Percentiles rank a stretch among this genome's conserved stretches.
Conservation (phyloP, 2,888 invertebrate genomes). For the Drosophila tripunctata region DNA sequence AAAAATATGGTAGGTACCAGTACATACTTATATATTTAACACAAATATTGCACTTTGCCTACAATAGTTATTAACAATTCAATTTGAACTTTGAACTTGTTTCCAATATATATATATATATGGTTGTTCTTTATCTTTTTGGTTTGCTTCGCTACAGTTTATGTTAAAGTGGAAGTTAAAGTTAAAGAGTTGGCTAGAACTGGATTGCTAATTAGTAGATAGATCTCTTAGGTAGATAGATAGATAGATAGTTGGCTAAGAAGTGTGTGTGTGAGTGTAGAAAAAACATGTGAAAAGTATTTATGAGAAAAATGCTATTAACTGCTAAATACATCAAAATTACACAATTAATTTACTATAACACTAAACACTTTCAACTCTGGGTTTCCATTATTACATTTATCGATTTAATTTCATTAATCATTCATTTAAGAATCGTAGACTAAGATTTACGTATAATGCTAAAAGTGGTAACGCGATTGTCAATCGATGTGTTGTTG, state of each 20-base stretch:
- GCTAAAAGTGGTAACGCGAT: constrained; percentile 66
- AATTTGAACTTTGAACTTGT: constrained; percentile 76
- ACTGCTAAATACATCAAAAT: constrained; percentile 58
- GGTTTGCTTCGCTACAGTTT: constrained; percentile 15
- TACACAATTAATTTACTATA: constrained; percentile 33
- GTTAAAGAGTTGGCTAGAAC: constrained; percentile 20
- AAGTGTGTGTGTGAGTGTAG: constrained; percentile 1
- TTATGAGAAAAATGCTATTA: constrained; percentile 65
- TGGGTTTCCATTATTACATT: background rate
- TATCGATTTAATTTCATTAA: background rate
- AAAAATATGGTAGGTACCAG: constrained; percentile 72
- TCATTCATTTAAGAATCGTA: constrained; percentile 11
- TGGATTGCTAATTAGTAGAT: constrained; percentile 21
- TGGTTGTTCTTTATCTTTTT: background rate
- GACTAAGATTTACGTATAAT: constrained; percentile 41
- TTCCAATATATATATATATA: constrained; percentile 24
- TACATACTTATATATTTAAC: constrained; percentile 49
- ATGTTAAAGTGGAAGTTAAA: constrained; percentile 16
- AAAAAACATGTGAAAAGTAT: constrained; percentile 36
- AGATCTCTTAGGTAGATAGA: constrained; percentile 8
- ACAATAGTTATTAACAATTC: constrained; percentile 74
- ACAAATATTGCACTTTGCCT: constrained; percentile 73
- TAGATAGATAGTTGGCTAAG: constrained; percentile 27
- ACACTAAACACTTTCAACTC: constrained; percentile 25
- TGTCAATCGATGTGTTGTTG: constrained; percentile 64